Percentiles rank a stretch among this genome's conserved stretches.
These are phyloP conservation scores for Pseudococcus longispinus DNA, from an alignment of 2,888 invertebrate genomes.

Conservation along the genomic window DNA sequence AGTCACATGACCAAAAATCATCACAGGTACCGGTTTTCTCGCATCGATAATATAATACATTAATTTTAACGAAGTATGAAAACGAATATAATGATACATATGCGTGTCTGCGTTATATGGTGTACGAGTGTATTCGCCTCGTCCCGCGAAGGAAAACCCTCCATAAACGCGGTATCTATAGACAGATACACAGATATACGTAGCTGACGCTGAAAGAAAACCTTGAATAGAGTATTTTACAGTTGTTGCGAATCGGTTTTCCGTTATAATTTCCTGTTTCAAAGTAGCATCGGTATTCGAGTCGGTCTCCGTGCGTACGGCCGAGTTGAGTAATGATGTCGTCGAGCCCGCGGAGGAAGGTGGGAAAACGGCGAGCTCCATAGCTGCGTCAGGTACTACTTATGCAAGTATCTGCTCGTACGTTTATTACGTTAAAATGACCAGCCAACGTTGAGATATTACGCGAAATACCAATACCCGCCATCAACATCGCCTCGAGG, in stretches of 20 bases:
- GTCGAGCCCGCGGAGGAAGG: neutral
- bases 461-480: neutral
- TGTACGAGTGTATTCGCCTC: neutral
- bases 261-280: slow-evolving; percentile 30
- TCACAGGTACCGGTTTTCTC: neutral
- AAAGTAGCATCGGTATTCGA: neutral
- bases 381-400: neutral
- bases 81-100: neutral
- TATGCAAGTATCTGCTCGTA: neutral
- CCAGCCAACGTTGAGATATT: neutral
- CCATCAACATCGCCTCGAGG: neutral
- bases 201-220: neutral
- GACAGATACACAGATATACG: neutral
- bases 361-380: neutral
- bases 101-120: neutral
- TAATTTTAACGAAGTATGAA: slow-evolving; percentile 16
- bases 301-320: neutral
- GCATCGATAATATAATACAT: neutral
- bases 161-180: neutral
- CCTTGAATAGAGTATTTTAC: slow-evolving; percentile 17
- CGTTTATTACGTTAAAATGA: neutral
- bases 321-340: neutral
- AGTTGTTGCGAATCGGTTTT: slow-evolving; percentile 16
- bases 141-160: neutral
- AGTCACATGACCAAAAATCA: neutral